A percentile compares a stretch with the other conserved stretches of the same genome.
phyloP scores from a whole-genome alignment of 2,113 vertebrate species.

The Mirounga angustirostris region DNA sequence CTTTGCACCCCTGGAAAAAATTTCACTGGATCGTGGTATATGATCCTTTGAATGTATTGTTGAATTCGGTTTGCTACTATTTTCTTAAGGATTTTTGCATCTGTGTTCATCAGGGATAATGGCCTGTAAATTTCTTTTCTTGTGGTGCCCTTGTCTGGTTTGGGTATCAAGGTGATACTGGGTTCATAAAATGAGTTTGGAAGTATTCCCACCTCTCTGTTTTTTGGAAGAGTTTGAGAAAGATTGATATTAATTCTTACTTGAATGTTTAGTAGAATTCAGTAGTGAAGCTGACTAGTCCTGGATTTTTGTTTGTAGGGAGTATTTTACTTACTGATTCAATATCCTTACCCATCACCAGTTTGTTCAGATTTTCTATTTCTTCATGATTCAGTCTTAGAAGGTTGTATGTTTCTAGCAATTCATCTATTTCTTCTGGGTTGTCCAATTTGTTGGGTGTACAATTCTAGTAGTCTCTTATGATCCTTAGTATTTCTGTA shows the following conservation, averaged over 20 bases:
- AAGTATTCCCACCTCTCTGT: background rate
- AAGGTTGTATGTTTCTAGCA: background rate
- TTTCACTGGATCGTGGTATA: background rate
- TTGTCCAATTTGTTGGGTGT: background rate
- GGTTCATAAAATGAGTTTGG: background rate
- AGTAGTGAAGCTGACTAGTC: background rate
- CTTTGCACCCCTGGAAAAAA: background rate
- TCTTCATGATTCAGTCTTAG: background rate
- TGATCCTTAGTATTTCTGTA: background rate
- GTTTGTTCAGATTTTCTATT: background rate
- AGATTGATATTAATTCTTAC: background rate
- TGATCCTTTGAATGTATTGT: background rate
- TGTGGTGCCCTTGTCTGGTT: background rate
- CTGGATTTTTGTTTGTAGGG: background rate
- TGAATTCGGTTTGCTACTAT: background rate
- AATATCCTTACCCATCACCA: background rate
- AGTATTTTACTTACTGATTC: background rate
- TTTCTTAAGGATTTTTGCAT: background rate
- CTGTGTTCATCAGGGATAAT: background rate
- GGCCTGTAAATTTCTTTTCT: background rate
- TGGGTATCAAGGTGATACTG: background rate
- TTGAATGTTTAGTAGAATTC: background rate
- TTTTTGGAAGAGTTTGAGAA: background rate
- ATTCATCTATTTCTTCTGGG: background rate
- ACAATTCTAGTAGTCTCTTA: background rate